Percentiles rank a stretch among this genome's conserved stretches.
Conservation (phyloP, 2,888 invertebrate species). For the Cynaeus angustus region DNA sequence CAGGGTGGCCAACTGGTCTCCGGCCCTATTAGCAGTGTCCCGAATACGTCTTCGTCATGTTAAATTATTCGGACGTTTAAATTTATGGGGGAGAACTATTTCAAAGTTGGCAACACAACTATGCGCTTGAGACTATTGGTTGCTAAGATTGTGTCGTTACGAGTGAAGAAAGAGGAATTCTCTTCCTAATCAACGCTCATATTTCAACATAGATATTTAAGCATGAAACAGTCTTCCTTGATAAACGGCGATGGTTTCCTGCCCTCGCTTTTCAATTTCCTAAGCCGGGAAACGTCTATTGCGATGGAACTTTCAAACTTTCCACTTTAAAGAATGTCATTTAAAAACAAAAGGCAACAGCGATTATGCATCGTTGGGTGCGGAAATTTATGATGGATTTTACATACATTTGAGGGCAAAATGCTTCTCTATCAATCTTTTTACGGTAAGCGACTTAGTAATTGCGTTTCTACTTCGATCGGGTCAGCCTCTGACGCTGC, state of each 20-base stretch:
- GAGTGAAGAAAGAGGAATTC: constrained; percentile 9
- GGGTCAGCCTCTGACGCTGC: background rate
- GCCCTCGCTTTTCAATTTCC: constrained; percentile 56
- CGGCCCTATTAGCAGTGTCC: constrained; percentile 38
- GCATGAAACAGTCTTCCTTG: constrained; percentile 49
- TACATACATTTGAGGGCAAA: constrained; percentile 31
- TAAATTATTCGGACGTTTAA: constrained; percentile 42
- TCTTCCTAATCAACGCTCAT: constrained; percentile 47
- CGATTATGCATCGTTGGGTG: constrained; percentile 40
- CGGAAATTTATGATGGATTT: constrained; percentile 47
- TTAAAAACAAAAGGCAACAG: constrained; percentile 49
- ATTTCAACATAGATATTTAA: constrained; percentile 53
- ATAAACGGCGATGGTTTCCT: constrained; percentile 55
- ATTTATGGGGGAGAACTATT: constrained; percentile 35
- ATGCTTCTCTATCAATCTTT: constrained; percentile 13
- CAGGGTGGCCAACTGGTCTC: constrained; percentile 25
- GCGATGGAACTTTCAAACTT: constrained; percentile 55
- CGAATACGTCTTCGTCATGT: constrained; percentile 41
- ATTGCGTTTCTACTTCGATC: background rate
- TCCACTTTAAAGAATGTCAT: constrained; percentile 55
- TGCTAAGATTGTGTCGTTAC: background rate
- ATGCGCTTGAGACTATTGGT: background rate
- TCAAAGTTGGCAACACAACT: constrained; percentile 13
- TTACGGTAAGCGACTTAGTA: constrained; percentile 5
- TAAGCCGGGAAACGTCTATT: constrained; percentile 53